Evolutionary conservation across 2,113 vertebrate species (phyloP).

Genomic region (Atherinomorus stipes): DNA sequence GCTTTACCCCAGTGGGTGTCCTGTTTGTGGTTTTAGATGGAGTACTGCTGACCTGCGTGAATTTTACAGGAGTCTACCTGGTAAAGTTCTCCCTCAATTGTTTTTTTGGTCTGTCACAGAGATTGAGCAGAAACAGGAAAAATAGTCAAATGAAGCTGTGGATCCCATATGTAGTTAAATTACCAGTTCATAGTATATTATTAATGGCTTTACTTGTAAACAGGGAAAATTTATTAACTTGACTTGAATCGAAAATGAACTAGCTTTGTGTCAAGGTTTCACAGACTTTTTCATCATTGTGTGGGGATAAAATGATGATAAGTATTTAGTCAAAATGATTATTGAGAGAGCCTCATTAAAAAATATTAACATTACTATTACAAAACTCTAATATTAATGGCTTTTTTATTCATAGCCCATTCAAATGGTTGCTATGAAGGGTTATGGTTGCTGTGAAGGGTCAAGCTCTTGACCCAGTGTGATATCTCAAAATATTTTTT

Average conservation of each 20-base stretch:
- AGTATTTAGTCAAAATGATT: neutral
- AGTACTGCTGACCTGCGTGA: constrained; percentile 25
- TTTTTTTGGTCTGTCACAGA: too few species aligned
- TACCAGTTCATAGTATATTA: neutral
- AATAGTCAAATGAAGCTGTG: too few species aligned
- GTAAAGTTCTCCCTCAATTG: neutral
- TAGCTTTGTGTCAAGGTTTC: neutral
- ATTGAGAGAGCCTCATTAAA: neutral
- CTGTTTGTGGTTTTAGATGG: constrained; percentile 9
- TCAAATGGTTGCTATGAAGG: constrained; percentile 19
- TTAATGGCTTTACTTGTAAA: neutral
- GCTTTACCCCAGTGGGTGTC: constrained; percentile 5
- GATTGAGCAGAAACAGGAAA: too few species aligned
- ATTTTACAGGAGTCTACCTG: constrained; percentile 19
- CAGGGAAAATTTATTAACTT: neutral
- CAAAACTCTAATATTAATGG: neutral
- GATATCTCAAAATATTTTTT: constrained; percentile 35
- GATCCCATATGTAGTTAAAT: too few species aligned
- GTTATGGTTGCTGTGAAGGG: constrained; percentile 15
- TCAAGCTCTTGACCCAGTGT: constrained; percentile 35
- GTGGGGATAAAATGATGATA: neutral
- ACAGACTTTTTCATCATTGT: neutral
- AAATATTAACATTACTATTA: neutral
- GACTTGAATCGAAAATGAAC: neutral
- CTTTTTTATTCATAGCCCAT: constrained; percentile 17